Evolutionary conservation across 2,888 invertebrate species (phyloP).

Genomic region (Lepidochitona cinerea): DNA sequence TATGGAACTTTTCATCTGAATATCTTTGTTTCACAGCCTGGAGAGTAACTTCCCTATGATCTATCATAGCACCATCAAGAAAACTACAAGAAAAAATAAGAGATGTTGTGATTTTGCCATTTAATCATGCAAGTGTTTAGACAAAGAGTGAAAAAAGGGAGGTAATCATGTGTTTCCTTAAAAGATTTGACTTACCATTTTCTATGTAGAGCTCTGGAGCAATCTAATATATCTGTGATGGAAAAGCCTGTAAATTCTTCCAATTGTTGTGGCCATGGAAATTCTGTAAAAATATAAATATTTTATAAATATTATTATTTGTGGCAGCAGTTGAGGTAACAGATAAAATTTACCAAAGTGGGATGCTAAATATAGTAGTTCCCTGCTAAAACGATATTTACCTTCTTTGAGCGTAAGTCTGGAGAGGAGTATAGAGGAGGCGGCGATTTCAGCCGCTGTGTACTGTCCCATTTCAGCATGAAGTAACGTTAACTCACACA

Average conservation of each 20-base stretch:
- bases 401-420: slow-evolving; percentile 52
- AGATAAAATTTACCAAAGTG: too few species aligned
- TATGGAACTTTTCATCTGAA: slow-evolving; percentile 52
- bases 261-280: slow-evolving; percentile 58
- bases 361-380: too few species aligned
- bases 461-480: slow-evolving; percentile 66
- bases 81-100: too few species aligned
- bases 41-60: slow-evolving; percentile 61
- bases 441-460: slow-evolving; percentile 61
- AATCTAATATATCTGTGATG: slow-evolving; percentile 53
- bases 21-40: slow-evolving; percentile 66
- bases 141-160: too few species aligned
- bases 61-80: slow-evolving; percentile 59
- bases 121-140: too few species aligned
- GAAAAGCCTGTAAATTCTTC: slow-evolving; percentile 61
- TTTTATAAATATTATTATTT: background rate
- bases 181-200: slow-evolving; percentile 58
- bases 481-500: slow-evolving; percentile 63
- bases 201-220: slow-evolving; percentile 61
- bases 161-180: too few species aligned
- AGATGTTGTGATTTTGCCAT: too few species aligned
- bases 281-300: slow-evolving; percentile 37
- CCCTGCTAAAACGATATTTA: too few species aligned
- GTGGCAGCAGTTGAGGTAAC: too few species aligned
- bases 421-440: slow-evolving; percentile 62